Base-by-base conservation (phyloP, 2,113 vertebrate genomes). In the Psettodes erumei region DNA sequence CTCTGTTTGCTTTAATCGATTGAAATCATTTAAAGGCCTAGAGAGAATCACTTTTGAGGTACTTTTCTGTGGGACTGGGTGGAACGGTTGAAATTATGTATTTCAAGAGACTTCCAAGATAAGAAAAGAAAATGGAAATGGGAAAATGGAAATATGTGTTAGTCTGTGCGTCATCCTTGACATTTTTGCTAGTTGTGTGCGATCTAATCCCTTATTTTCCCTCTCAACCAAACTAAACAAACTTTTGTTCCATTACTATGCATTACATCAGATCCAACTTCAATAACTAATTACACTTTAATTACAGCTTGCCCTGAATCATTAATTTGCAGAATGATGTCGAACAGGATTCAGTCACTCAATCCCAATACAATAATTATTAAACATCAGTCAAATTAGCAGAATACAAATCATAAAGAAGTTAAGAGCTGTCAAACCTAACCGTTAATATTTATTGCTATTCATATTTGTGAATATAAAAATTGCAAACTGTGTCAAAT, bases 401-500 rank as follows among this genome's bases (percentile, higher is more conserved):
- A 59, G 42, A 51, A 9, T 32, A 38, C 8, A 71, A 74, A 62
- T 71, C 51, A 33, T 25, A 6, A 70, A 43, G 47, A 61, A 62
- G 30, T 47, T 19, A 58, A 53, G 33, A 69, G n/a, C 60, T 67
- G 37, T 75, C 63, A 45, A 54, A 67, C 15, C 6, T 25, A 63
- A 67, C 25, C 47, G 43, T 38, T 76, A 27, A 64, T 67, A 80
- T 82, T 75, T 77, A 75, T 72, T 47, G 70, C 65, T 71, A 37
- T 66, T 77, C 60, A 71, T 74, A 58, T 76, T 59, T 51, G 30
- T 45, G 48, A 56, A 53, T 63, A 43, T 35, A 63, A 71, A 81
- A 83, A 74, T 42, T 79, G 60, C 62, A 78, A 67, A 64, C 30
- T 8, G 63, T 77, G 76, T 77, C 69, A 74, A 71, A 72, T 74